These are phyloP conservation scores for Thecocarcelia acutangulata DNA, from an alignment of 2,888 invertebrate genomes.

Conservation along the genomic window DNA sequence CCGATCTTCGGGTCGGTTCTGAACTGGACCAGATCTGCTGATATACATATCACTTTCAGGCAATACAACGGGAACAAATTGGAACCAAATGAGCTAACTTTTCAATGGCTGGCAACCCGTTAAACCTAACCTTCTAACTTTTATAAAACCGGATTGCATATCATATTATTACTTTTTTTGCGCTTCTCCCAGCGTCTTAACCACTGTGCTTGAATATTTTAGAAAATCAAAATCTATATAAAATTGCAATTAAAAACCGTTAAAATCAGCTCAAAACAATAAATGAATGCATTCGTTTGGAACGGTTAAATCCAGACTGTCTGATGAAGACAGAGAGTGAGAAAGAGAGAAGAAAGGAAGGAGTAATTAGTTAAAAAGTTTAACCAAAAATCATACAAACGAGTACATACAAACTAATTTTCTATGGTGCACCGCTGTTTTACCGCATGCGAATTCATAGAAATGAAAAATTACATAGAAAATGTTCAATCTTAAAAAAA, in stretches of 20 bases:
- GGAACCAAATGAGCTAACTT: too few species aligned
- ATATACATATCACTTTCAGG: too few species aligned
- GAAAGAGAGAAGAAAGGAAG: constrained; percentile 20
- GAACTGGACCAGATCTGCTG: too few species aligned
- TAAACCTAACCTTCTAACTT: too few species aligned
- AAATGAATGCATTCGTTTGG: constrained; percentile 58
- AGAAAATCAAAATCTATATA: constrained; percentile 51
- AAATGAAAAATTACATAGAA: constrained; percentile 38
- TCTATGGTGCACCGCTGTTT: constrained; percentile 14
- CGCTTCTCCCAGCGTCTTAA: not conserved
- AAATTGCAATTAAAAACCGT: constrained; percentile 64
- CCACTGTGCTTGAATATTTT: constrained; percentile 40
- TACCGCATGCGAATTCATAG: constrained; percentile 29
- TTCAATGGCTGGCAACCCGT: too few species aligned
- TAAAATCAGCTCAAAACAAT: constrained; percentile 48
- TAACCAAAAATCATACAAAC: constrained; percentile 12
- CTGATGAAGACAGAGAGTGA: not conserved
- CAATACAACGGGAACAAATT: too few species aligned
- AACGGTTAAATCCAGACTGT: constrained; percentile 52
- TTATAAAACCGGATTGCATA: too few species aligned
- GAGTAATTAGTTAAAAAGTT: constrained; percentile 29
- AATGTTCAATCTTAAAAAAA: constrained; percentile 12
- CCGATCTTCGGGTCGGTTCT: too few species aligned
- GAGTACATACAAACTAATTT: not conserved
- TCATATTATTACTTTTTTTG: not conserved